These are phyloP conservation scores for Amblyopsis hoosieri DNA, from an alignment of 2,797 vertebrate species.

Conservation along the genomic window DNA sequence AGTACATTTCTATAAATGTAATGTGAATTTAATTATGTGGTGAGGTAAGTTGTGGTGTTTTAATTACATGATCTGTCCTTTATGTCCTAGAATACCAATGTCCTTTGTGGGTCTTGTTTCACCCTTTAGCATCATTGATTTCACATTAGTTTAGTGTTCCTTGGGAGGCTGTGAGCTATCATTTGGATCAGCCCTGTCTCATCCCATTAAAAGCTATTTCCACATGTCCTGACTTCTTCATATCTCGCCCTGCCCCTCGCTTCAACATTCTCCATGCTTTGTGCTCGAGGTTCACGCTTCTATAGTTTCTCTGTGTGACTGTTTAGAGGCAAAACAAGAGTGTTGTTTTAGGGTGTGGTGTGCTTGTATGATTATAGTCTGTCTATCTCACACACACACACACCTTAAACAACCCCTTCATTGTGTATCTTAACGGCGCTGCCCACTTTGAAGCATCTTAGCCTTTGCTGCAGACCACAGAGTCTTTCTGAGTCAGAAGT, in stretches of 20 bases:
- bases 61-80: too few species aligned
- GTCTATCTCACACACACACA: conserved; percentile 1
- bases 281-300: conserved; percentile 16
- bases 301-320: conserved; percentile 21
- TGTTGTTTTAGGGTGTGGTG: conserved; percentile 51
- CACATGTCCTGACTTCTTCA: conserved; percentile 17
- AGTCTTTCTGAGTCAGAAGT: conserved; percentile 17
- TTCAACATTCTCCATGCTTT: conserved; percentile 40
- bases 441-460: neutral
- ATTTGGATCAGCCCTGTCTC: conserved; percentile 54
- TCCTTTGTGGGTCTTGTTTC: conserved; percentile 8
- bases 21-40: neutral
- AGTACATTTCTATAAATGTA: neutral
- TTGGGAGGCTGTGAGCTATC: conserved; percentile 45
- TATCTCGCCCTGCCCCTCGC: conserved; percentile 20
- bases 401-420: conserved; percentile 22
- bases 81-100: too few species aligned
- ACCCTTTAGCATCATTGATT: conserved; percentile 67
- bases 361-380: conserved; percentile 42
- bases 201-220: conserved; percentile 61
- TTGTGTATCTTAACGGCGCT: conserved; percentile 21
- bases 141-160: conserved; percentile 55
- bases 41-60: conserved; percentile 27
- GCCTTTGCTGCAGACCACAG: conserved; percentile 17
- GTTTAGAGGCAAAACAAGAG: conserved; percentile 42